Evolutionary conservation across 2,113 vertebrate genomes (phyloP), one percentile per base, ranked within the genome.

Genomic region (Tretioscincus oriximinensis): DNA sequence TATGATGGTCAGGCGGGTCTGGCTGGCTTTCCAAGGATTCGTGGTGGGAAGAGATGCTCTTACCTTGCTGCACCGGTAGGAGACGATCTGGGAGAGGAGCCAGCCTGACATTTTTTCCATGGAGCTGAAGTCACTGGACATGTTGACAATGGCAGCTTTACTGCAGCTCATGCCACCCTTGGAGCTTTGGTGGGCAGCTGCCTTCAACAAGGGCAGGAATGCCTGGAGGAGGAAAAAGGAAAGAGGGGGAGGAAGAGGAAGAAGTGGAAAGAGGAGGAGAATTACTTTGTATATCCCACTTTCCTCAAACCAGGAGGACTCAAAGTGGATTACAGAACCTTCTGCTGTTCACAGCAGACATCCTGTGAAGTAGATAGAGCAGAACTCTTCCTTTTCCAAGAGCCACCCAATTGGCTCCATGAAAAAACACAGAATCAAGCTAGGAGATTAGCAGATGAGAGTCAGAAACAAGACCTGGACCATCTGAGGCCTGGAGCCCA

Each of bases 1-100:
- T 41, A 41, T 41, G 35, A 41, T 4, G 35, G 35, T 41, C 35
- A 41, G 35, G 35, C 35, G 35, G 35, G 35, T 41, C 35, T 41
- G 35, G 35, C 35, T 41, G 35, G 35, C 35, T 41, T 41, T 58
- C 14, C 14, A 58, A 58, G 18, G 11, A 58, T 2, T 16, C 14
- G 2, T 18, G 14, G 18, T 12, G 54, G 18, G 54, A 16, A 18
- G 18, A 58, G 54, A 18, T 12, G 54, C 14, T 18, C 54, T 1
- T 77, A 66, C 75, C 75, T 77, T 77, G 75, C 75, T 77, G 63
- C 75, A 77, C 9, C 75, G 75, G 41, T 77, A 77, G 26, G 75
- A 77, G 63, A 77, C 21, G 41, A 77, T 61, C 49, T 77, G 35
- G 2, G 61, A 28, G 63, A 77, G 75, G 12, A 0, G 0, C 75